Evolutionary conservation across 2,888 invertebrate species (phyloP), one percentile per base, ranked within the genome.

Genomic region (Microctonus hyperodae): DNA sequence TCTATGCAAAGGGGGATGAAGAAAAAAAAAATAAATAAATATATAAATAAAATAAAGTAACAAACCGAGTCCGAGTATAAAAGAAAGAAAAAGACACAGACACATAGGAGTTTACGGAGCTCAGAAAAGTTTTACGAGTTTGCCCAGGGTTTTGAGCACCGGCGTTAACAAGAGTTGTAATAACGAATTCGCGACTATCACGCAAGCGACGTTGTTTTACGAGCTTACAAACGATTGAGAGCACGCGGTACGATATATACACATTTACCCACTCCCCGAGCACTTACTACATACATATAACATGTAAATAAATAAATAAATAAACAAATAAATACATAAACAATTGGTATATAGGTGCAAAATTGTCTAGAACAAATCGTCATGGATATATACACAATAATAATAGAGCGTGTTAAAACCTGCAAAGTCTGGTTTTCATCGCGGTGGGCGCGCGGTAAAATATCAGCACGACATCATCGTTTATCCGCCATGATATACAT

Each of bases 161-260:
- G 74, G 75, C 78, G 79, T 79, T 79, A 80, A 81, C 81, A 76
- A 80, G 80, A 76, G 77, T 44, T 16, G 44, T 71, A 79, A 75
- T 79, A 81, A 81, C 78, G 77, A 81, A 81, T 79, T 80, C 78
- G 81, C 75, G 79, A 79, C 78, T 78, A 81, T 79, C 81, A 78
- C 78, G 81, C 79, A 74, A 79, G 73, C 73, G 69, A 72, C 69
- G 70, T 74, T 70, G 69, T 73, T 74, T 74, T 79, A 79, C 77
- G 79, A 78, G 72, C 65, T 72, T 70, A 70, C 71, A 65, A 73
- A 72, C 74, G 70, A 74, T 74, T 70, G 59, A 48, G 61, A 55
- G 59, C 35, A 48, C 50, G 25, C 56, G 58, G 37, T 56, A 44
- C 31, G 10, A 11, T 57, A 11, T 33, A 59, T 55, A 58, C 40